A percentile compares a stretch with the other conserved stretches of the same genome.
Conservation (phyloP, 2,888 invertebrate species). For the Orchesella flavescens region DNA sequence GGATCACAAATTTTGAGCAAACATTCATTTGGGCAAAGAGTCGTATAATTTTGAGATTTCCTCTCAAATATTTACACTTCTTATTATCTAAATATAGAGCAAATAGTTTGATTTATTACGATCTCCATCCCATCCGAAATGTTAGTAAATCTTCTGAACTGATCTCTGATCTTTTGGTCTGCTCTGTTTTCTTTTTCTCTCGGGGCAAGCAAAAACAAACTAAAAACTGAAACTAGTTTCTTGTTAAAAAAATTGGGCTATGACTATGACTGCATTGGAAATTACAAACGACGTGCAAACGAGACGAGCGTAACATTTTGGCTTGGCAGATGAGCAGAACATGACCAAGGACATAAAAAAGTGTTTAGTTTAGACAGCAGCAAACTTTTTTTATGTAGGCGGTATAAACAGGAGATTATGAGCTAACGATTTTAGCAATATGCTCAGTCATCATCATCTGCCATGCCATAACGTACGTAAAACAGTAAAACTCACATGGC, state of each 20-base stretch:
- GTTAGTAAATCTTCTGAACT: too few relatives aligned
- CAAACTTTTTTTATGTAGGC: conserved; percentile 51
- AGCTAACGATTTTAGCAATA: conserved; percentile 38
- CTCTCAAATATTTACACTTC: conserved; percentile 51
- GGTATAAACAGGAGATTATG: conserved; percentile 43
- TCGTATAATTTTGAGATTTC: background rate
- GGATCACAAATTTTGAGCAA: too few relatives aligned
- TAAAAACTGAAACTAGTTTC: too few relatives aligned
- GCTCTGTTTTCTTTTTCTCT: too few relatives aligned
- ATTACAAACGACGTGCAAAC: too few relatives aligned
- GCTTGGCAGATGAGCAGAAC: conserved; percentile 14
- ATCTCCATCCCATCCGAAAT: too few relatives aligned
- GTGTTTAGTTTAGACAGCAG: conserved; percentile 20
- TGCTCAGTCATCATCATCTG: conserved; percentile 12
- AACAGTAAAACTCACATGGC: conserved; percentile 13
- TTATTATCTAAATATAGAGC: conserved; percentile 56
- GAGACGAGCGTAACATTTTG: too few relatives aligned
- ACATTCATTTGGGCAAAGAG: background rate
- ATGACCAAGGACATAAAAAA: conserved; percentile 52
- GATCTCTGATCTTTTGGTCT: too few relatives aligned
- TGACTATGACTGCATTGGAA: too few relatives aligned
- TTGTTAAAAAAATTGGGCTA: too few relatives aligned
- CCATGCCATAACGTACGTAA: background rate
- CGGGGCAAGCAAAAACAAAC: too few relatives aligned
- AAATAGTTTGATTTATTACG: conserved; percentile 28